These are phyloP conservation scores for Megalopta genalis DNA, from an alignment of 1,140 invertebrate species.

Conservation along the genomic window DNA sequence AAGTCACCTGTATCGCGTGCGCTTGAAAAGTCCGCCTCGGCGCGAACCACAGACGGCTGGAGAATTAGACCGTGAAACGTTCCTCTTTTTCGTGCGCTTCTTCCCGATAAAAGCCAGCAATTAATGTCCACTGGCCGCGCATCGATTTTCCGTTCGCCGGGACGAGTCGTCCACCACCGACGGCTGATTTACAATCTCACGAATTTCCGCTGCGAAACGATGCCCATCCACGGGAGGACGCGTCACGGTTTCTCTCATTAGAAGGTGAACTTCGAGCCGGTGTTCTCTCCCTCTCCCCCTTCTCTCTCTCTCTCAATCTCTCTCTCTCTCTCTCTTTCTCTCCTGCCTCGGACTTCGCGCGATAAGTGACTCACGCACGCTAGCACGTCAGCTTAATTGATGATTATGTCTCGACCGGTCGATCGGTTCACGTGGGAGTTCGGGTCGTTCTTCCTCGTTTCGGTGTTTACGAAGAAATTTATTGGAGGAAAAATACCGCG, in stretches of 20 bases:
- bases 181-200: slow-evolving; percentile 52
- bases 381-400: slow-evolving; percentile 58
- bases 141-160: slow-evolving; percentile 54
- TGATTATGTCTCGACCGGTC: slow-evolving; percentile 36
- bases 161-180: not conserved
- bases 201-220: slow-evolving; percentile 41
- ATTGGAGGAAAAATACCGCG: not conserved
- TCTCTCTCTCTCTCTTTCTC: not conserved
- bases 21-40: not conserved
- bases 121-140: slow-evolving; percentile 45
- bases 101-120: slow-evolving; percentile 47
- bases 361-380: slow-evolving; percentile 56
- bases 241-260: slow-evolving; percentile 46
- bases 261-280: slow-evolving; percentile 15
- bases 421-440: slow-evolving; percentile 43
- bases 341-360: slow-evolving; percentile 50
- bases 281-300: too few relatives aligned
- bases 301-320: too few relatives aligned
- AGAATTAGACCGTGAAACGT: slow-evolving; percentile 44
- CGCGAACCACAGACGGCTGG: not conserved
- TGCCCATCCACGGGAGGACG: slow-evolving; percentile 25
- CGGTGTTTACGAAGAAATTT: not conserved
- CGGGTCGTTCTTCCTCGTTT: not conserved
- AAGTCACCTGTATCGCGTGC: slow-evolving; percentile 18
- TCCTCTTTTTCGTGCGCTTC: slow-evolving; percentile 37